These are phyloP conservation scores for Anguilla anguilla DNA, from an alignment of 2,797 vertebrate genomes.

Conservation along the genomic window DNA sequence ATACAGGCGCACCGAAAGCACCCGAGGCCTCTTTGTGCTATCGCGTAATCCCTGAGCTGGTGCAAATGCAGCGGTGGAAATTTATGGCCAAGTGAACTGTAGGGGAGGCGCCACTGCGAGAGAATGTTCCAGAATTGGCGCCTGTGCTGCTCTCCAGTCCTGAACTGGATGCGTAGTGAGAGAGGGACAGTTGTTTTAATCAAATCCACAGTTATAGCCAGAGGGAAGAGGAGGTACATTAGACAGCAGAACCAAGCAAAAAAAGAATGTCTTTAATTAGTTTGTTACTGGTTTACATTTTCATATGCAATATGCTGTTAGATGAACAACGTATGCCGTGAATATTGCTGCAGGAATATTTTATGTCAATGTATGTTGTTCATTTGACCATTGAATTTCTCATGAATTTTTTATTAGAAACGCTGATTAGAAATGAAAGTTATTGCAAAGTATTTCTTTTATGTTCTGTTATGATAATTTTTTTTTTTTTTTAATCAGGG, in stretches of 20 bases:
- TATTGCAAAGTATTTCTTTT: neutral
- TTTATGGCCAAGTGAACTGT: neutral
- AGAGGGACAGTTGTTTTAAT: neutral
- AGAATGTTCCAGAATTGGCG: neutral
- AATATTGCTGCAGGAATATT: neutral
- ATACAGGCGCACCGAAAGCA: slow-evolving; percentile 28
- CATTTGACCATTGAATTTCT: neutral
- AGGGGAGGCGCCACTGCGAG: neutral
- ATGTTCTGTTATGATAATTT: neutral
- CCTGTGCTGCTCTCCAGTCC: neutral
- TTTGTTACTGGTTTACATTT: neutral
- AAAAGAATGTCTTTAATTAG: neutral
- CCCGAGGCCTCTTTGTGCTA: slow-evolving; percentile 23
- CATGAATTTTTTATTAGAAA: neutral
- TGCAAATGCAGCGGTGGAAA: neutral
- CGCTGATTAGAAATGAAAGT: neutral
- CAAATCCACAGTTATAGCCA: neutral
- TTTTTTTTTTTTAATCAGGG: neutral
- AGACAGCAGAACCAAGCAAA: neutral
- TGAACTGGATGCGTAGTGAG: neutral
- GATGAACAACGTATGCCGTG: neutral
- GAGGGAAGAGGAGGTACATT: neutral
- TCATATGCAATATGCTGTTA: neutral
- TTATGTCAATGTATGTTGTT: neutral
- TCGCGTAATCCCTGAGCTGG: neutral